Conservation (phyloP, 92 coral and sea anemone species). For the Ricordea florida region DNA sequence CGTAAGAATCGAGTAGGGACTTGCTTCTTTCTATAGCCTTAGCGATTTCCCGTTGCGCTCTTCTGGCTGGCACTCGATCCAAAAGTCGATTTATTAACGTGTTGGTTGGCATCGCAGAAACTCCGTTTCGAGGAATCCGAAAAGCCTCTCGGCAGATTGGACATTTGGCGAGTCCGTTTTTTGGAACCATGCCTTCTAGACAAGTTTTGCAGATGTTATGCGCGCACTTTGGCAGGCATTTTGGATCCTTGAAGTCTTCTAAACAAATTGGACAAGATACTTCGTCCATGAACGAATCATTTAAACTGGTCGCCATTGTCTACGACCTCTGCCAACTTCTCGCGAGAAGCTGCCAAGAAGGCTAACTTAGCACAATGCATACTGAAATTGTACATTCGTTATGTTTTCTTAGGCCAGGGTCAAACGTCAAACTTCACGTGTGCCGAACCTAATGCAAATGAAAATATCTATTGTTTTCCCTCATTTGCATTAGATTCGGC, state of each 20-base stretch:
- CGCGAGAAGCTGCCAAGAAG: too few relatives aligned
- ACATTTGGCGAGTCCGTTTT: neutral
- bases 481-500: too few relatives aligned
- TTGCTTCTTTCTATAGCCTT: slow-evolving; percentile 10
- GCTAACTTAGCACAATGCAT: too few relatives aligned
- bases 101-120: slow-evolving; percentile 18
- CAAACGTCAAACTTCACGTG: too few relatives aligned
- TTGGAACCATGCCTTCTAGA: slow-evolving; percentile 31
- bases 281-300: slow-evolving; percentile 15
- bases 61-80: neutral
- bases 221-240: slow-evolving; percentile 43
- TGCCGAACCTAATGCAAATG: too few relatives aligned
- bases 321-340: too few relatives aligned
- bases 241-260: slow-evolving; percentile 52
- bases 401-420: too few relatives aligned
- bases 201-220: slow-evolving; percentile 48
- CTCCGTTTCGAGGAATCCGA: slow-evolving; percentile 3
- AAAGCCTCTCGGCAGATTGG: slow-evolving; percentile 18
- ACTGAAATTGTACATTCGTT: too few relatives aligned
- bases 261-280: slow-evolving; percentile 48
- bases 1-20: neutral
- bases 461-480: too few relatives aligned
- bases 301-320: slow-evolving; percentile 5
- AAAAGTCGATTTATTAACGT: slow-evolving; percentile 17
- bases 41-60: neutral